Conservation (phyloP, 2,888 invertebrate species). For the Furcula furcula region DNA sequence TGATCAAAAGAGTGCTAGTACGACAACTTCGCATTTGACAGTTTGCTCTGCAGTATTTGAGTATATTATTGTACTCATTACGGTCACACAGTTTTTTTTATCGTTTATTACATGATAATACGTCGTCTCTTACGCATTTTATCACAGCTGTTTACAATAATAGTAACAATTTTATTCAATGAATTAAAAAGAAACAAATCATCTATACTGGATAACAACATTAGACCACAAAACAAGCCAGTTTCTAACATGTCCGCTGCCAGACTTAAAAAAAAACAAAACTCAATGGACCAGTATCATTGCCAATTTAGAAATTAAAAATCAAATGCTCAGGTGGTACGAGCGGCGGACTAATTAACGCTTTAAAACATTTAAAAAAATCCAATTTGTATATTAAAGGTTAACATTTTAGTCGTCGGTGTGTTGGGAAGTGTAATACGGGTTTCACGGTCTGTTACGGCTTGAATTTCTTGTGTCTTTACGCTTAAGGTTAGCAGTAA, state of each 20-base stretch:
- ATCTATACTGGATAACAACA: slow-evolving; percentile 13
- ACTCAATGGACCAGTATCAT: slow-evolving; percentile 30
- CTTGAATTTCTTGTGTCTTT: slow-evolving; percentile 29
- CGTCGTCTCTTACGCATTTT: too few relatives aligned
- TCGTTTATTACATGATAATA: too few relatives aligned
- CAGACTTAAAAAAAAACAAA: slow-evolving; percentile 16
- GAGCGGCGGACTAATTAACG: slow-evolving; percentile 65
- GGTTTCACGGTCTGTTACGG: slow-evolving; percentile 17
- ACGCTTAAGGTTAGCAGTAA: slow-evolving; percentile 61
- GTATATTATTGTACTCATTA: too few relatives aligned
- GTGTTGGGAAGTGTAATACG: slow-evolving; percentile 46
- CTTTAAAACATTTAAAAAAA: slow-evolving; percentile 46
- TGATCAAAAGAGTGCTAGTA: too few relatives aligned
- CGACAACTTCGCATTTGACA: too few relatives aligned
- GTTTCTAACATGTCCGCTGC: slow-evolving; percentile 36
- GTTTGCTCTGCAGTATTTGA: too few relatives aligned
- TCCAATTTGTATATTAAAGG: slow-evolving; percentile 10
- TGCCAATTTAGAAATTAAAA: slow-evolving; percentile 32
- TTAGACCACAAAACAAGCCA: slow-evolving; percentile 33
- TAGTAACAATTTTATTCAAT: too few relatives aligned
- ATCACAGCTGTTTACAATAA: too few relatives aligned
- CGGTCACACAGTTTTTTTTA: too few relatives aligned
- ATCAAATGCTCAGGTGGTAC: slow-evolving; percentile 39
- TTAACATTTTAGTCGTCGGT: slow-evolving; percentile 43
- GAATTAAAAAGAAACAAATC: too few relatives aligned